These are phyloP conservation scores for Tryphoninae sp. DNA, from an alignment of 2,888 invertebrate genomes.

Conservation along the genomic window DNA sequence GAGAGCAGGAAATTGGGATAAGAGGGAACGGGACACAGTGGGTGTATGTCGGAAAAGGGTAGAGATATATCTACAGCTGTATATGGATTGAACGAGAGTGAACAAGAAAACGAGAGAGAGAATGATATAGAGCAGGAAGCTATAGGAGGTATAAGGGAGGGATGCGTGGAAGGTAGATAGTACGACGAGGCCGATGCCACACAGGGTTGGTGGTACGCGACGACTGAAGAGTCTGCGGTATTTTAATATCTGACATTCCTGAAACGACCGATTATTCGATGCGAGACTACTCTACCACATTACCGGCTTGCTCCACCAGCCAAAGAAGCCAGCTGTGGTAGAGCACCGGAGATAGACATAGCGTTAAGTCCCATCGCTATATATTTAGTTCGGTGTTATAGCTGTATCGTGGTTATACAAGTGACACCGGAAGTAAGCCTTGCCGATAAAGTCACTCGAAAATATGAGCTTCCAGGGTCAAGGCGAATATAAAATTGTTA, in stretches of 20 bases:
- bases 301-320: constrained; percentile 32
- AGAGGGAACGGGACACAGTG: constrained; percentile 59
- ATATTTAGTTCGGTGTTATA: neutral
- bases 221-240: constrained; percentile 77
- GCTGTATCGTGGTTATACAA: constrained; percentile 18
- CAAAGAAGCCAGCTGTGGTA: constrained; percentile 23
- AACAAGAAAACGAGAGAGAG: constrained; percentile 39
- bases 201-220: constrained; percentile 66
- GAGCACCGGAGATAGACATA: constrained; percentile 19
- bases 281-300: constrained; percentile 63
- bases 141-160: constrained; percentile 50
- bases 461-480: neutral
- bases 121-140: constrained; percentile 37
- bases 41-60: constrained; percentile 15
- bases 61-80: constrained; percentile 10
- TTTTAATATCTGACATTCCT: constrained; percentile 81
- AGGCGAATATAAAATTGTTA: neutral
- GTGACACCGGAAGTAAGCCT: constrained; percentile 21
- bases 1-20: constrained; percentile 64
- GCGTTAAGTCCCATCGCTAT: constrained; percentile 50
- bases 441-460: constrained; percentile 16
- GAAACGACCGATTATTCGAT: constrained; percentile 77
- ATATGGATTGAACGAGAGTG: constrained; percentile 33
- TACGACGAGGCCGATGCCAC: constrained; percentile 52
- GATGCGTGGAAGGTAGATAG: constrained; percentile 61